Conservation (phyloP, 2,797 vertebrate genomes). For the Macropus fuliginosus region DNA sequence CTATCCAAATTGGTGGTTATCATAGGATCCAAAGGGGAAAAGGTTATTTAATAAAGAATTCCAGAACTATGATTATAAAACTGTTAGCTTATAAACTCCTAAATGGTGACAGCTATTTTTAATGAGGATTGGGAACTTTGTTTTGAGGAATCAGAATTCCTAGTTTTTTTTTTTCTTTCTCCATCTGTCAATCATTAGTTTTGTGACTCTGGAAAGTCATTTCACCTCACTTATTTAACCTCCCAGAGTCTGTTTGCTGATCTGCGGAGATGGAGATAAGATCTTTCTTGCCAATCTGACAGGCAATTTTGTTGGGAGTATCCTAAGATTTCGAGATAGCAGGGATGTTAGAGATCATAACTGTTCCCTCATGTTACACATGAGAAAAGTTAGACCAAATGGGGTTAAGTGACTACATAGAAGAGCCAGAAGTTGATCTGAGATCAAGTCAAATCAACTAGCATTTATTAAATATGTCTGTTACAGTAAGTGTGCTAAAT, state of each 20-base stretch:
- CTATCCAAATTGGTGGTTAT: background rate
- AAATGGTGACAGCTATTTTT: background rate
- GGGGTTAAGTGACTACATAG: background rate
- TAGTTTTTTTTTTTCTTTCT: background rate
- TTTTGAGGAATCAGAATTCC: background rate
- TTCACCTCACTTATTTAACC: conserved; percentile 3
- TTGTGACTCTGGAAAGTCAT: background rate
- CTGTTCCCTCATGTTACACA: background rate
- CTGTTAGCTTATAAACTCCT: background rate
- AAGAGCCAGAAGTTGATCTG: background rate
- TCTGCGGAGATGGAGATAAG: conserved; percentile 8
- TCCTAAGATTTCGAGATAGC: background rate
- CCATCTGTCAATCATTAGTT: background rate
- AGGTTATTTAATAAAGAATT: background rate
- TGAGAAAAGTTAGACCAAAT: background rate
- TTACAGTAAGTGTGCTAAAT: background rate
- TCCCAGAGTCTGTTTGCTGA: conserved; percentile 3
- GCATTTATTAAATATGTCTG: background rate
- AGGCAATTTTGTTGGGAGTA: background rate
- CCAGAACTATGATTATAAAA: background rate
- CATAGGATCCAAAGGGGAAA: background rate
- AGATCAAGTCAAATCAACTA: background rate
- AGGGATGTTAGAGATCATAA: background rate
- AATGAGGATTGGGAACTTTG: background rate
- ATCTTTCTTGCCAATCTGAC: background rate